Conservation (phyloP, 1,140 invertebrate species). For the Pseudachorutes palmiensis region DNA sequence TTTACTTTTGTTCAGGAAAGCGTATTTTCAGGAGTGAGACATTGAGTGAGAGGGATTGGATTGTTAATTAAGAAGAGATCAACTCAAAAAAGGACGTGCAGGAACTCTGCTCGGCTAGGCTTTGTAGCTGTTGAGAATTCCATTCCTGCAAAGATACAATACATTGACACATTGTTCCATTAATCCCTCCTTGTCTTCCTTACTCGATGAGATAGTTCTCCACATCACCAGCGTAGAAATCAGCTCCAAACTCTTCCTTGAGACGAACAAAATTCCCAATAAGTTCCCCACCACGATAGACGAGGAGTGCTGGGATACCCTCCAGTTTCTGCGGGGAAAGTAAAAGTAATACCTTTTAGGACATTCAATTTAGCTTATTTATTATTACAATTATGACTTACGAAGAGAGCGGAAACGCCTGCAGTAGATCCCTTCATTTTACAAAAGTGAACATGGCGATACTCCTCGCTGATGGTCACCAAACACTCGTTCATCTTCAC, state of each 20-base stretch:
- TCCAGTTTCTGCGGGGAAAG: conserved; percentile 54
- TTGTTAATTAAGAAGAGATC: too few relatives aligned
- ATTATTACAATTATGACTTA: conserved; percentile 36
- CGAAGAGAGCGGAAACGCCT: conserved; percentile 69
- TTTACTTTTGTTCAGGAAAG: too few relatives aligned
- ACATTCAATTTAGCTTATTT: conserved; percentile 16
- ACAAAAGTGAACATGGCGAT: conserved; percentile 86
- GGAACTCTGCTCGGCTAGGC: background rate
- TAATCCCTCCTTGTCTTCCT: too few relatives aligned
- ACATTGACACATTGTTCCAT: background rate
- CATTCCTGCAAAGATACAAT: background rate
- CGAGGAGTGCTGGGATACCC: conserved; percentile 82
- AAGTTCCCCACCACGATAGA: conserved; percentile 81
- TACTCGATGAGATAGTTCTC: conserved; percentile 78
- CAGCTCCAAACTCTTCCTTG: conserved; percentile 75
- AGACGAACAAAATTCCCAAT: conserved; percentile 88
- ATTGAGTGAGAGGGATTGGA: too few relatives aligned
- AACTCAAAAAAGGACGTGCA: too few relatives aligned
- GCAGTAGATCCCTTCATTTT: conserved; percentile 61
- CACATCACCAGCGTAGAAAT: conserved; percentile 83
- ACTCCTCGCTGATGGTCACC: conserved; percentile 64
- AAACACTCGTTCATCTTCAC: conserved; percentile 78
- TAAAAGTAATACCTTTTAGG: conserved; percentile 16
- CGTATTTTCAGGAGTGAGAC: too few relatives aligned
- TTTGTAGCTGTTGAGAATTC: background rate